These are phyloP conservation scores for Morinoia aosen DNA, from an alignment of 2,888 invertebrate species.

Conservation along the genomic window DNA sequence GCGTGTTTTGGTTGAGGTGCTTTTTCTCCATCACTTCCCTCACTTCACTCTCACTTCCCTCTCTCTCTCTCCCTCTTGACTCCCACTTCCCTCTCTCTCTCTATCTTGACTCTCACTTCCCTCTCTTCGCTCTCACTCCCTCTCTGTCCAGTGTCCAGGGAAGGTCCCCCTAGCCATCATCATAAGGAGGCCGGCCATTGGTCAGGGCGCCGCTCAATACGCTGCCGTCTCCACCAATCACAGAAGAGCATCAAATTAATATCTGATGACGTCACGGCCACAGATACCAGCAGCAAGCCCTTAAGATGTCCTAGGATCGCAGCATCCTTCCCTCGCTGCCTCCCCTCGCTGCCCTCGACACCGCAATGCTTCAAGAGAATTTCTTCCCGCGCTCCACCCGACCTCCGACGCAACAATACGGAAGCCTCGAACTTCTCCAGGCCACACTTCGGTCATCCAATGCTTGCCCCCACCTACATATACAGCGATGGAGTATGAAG, in stretches of 20 bases:
- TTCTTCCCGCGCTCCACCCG: neutral
- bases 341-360: constrained; percentile 14
- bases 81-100: neutral
- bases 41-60: neutral
- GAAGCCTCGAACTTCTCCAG: neutral
- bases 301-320: constrained; percentile 53
- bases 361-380: constrained; percentile 33
- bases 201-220: constrained; percentile 57
- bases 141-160: constrained; percentile 47
- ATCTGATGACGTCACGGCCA: constrained; percentile 57
- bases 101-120: neutral
- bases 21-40: neutral
- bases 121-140: constrained; percentile 42
- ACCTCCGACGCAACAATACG: neutral
- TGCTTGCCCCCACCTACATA: neutral
- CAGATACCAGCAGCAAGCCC: constrained; percentile 31
- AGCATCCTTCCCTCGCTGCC: constrained; percentile 30
- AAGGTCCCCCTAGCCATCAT: constrained; percentile 52
- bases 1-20: neutral
- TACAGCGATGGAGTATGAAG: too few species aligned
- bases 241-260: constrained; percentile 57
- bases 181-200: constrained; percentile 53
- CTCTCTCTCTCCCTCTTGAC: neutral
- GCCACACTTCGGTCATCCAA: neutral
- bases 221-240: constrained; percentile 57